phyloP scores from a whole-genome alignment of 2,797 vertebrate genomes.

The Pogonophryne albipinna region DNA sequence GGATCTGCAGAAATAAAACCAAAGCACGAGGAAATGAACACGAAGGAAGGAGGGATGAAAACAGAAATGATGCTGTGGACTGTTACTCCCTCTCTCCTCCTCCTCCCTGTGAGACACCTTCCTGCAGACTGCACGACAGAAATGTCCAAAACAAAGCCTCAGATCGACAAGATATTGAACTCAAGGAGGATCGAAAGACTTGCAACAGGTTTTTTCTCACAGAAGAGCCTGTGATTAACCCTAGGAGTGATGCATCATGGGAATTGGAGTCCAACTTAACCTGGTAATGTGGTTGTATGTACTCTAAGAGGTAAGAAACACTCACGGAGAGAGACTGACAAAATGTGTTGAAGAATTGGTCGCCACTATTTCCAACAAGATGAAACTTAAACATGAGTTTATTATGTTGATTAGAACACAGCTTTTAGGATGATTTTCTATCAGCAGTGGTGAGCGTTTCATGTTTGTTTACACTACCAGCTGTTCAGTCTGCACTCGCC shows the following conservation, averaged over 20 bases:
- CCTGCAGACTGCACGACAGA: not conserved
- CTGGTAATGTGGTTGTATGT: not conserved
- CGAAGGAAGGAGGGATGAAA: not conserved
- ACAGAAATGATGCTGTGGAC: not conserved
- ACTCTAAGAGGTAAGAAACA: not conserved
- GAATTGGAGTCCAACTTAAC: conserved; percentile 39
- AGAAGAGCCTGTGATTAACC: not conserved
- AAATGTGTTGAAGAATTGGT: not conserved
- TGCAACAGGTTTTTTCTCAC: not conserved
- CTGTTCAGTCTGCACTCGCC: not conserved
- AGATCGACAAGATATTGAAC: not conserved
- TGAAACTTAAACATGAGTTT: not conserved
- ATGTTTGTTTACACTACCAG: not conserved
- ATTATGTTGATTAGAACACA: not conserved
- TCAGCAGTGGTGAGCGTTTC: conserved; percentile 2
- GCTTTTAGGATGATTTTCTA: not conserved
- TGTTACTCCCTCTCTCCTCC: not conserved
- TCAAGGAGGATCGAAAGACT: not conserved
- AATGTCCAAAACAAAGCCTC: not conserved
- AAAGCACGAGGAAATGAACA: not conserved
- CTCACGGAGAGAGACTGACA: not conserved
- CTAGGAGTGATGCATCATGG: conserved; percentile 39
- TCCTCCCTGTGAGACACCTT: not conserved
- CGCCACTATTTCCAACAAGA: not conserved
- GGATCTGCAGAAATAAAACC: conserved; percentile 72